phyloP scores from a whole-genome alignment of 2,888 invertebrate species.

The Biston stratarius region DNA sequence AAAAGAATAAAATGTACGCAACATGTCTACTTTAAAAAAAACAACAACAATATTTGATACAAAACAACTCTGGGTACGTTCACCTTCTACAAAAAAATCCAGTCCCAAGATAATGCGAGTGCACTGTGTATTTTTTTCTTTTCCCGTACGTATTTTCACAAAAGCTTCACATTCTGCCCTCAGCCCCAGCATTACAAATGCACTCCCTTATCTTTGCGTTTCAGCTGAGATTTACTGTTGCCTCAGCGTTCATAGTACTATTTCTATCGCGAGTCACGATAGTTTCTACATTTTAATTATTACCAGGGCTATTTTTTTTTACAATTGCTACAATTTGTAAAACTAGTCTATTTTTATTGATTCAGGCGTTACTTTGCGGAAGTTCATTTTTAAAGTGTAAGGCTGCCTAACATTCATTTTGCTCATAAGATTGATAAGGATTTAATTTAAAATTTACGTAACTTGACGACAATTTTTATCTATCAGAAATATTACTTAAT shows the following conservation, averaged over 20 bases:
- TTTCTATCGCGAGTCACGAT: neutral
- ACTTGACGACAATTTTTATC: no score
- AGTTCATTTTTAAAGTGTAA: no score
- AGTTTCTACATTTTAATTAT: neutral
- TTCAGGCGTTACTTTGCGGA: no score
- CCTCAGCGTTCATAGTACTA: conserved; percentile 13
- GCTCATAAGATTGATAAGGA: no score
- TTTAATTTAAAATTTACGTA: no score
- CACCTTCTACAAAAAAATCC: neutral
- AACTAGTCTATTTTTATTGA: no score
- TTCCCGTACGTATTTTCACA: conserved; percentile 33
- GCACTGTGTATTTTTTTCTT: conserved; percentile 35
- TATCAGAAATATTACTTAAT: no score
- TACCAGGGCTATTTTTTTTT: neutral
- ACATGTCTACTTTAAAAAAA: neutral
- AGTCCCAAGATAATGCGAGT: conserved; percentile 26
- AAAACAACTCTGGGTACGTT: neutral
- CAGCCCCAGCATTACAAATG: conserved; percentile 46
- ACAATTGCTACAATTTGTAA: no score
- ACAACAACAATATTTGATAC: neutral
- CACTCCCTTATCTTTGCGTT: conserved; percentile 54
- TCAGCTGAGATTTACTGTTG: conserved; percentile 55
- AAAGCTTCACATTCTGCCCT: conserved; percentile 44
- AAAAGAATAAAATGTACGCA: neutral
- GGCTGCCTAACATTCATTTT: no score